phyloP scores from a whole-genome alignment of 2,797 vertebrate species.

The Diplodus sargus region DNA sequence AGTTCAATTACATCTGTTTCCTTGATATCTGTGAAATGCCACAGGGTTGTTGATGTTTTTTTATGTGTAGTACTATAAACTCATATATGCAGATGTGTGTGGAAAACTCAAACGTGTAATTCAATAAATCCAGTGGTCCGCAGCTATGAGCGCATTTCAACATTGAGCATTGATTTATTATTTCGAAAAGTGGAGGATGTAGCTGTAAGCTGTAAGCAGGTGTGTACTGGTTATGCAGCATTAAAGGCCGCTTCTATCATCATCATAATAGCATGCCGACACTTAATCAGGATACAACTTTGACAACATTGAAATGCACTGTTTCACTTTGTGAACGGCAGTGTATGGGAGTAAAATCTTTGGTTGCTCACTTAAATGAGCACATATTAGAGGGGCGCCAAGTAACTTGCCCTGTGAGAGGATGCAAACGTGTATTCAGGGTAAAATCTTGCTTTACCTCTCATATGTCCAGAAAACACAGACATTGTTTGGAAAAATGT shows the following conservation, averaged over 20 bases:
- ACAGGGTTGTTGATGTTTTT: no score
- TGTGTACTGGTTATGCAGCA: slow-evolving; percentile 28
- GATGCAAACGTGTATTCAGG: slow-evolving; percentile 46
- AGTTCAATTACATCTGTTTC: no score
- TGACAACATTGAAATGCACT: slow-evolving; percentile 31
- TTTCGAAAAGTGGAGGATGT: no score
- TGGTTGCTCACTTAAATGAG: slow-evolving; percentile 52
- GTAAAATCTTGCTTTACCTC: slow-evolving; percentile 40
- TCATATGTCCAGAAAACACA: slow-evolving; percentile 61
- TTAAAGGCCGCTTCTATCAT: slow-evolving; percentile 52
- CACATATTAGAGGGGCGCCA: slow-evolving; percentile 42
- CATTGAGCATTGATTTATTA: no score
- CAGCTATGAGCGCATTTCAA: no score
- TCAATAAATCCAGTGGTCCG: no score
- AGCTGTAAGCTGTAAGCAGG: slow-evolving; percentile 48
- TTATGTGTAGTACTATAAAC: no score
- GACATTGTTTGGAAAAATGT: slow-evolving; percentile 35
- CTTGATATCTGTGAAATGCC: no score
- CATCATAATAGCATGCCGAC: slow-evolving; percentile 3
- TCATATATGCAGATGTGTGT: no score
- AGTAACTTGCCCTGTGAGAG: slow-evolving; percentile 42
- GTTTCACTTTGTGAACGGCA: slow-evolving; percentile 38
- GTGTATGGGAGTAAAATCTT: slow-evolving; percentile 16
- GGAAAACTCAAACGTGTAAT: no score
- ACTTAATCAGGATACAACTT: not conserved